Conservation (phyloP, 2,888 invertebrate genomes). For the Ichneumon xanthorius region DNA sequence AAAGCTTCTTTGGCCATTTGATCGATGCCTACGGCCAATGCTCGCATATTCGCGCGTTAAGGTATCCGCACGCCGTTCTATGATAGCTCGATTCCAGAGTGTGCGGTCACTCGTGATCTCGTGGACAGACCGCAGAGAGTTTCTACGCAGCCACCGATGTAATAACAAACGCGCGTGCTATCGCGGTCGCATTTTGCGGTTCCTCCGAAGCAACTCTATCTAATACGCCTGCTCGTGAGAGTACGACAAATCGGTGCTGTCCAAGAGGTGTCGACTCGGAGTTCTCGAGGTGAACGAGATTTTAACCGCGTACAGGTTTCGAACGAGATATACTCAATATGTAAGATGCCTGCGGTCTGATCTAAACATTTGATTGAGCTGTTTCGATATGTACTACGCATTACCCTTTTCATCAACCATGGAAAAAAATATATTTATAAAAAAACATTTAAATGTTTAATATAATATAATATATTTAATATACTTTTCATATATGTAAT, state of each 20-base stretch:
- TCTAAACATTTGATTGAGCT: constrained; percentile 38
- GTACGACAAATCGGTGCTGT: constrained; percentile 35
- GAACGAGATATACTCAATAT: background rate
- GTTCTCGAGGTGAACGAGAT: constrained; percentile 12
- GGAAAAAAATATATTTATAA: background rate
- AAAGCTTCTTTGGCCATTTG: background rate
- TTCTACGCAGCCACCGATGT: constrained; percentile 10
- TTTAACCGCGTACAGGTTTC: background rate
- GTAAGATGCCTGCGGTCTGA: constrained; percentile 38
- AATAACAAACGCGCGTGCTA: constrained; percentile 55
- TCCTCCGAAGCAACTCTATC: constrained; percentile 45
- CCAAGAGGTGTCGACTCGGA: constrained; percentile 35
- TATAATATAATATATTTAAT: no score
- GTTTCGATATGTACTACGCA: constrained; percentile 5
- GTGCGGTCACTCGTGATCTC: constrained; percentile 48
- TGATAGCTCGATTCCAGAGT: constrained; percentile 21
- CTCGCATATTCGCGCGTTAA: background rate
- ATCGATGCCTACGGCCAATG: background rate
- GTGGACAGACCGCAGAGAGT: constrained; percentile 51
- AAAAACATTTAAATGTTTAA: no score
- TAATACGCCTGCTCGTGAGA: constrained; percentile 29
- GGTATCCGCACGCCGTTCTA: background rate
- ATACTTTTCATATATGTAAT: no score
- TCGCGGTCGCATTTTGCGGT: constrained; percentile 63
- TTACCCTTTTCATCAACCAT: background rate